These are phyloP conservation scores for Lepus europaeus DNA, from an alignment of 2,113 vertebrate genomes.

Conservation along the genomic window DNA sequence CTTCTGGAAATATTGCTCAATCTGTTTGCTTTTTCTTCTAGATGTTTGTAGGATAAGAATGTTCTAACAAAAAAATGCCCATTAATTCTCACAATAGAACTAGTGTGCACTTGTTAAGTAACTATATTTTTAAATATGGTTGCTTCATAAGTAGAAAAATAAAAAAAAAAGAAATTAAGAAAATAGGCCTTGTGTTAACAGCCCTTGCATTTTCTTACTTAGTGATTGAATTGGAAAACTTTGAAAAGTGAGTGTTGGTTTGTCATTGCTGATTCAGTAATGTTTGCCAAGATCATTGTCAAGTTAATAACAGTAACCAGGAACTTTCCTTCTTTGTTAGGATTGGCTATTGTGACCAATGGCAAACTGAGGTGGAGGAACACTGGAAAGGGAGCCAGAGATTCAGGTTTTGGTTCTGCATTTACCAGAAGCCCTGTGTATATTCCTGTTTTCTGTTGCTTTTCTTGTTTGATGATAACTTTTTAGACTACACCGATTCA, in stretches of 20 bases:
- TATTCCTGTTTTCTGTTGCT: conserved; percentile 44
- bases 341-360: background rate
- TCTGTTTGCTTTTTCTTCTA: conserved; percentile 62
- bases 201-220: background rate
- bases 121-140: background rate
- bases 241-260: conserved; percentile 6
- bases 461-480: background rate
- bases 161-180: background rate
- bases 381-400: background rate
- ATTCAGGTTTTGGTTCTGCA: conserved; percentile 8
- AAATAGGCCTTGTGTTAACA: background rate
- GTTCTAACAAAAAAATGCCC: conserved; percentile 24
- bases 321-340: background rate
- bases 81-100: conserved; percentile 53
- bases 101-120: background rate
- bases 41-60: background rate
- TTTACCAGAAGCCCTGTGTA: background rate
- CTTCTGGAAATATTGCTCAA: conserved; percentile 67
- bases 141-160: conserved; percentile 32
- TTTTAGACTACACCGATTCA: background rate
- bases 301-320: background rate
- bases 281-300: background rate
- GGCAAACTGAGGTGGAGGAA: background rate
- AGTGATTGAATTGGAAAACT: conserved; percentile 20
- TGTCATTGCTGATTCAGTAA: background rate